Percentiles rank a stretch among this genome's conserved stretches.
These are phyloP conservation scores for Steinernema carpocapsae DNA, from an alignment of 2,888 invertebrate species.

Conservation along the genomic window DNA sequence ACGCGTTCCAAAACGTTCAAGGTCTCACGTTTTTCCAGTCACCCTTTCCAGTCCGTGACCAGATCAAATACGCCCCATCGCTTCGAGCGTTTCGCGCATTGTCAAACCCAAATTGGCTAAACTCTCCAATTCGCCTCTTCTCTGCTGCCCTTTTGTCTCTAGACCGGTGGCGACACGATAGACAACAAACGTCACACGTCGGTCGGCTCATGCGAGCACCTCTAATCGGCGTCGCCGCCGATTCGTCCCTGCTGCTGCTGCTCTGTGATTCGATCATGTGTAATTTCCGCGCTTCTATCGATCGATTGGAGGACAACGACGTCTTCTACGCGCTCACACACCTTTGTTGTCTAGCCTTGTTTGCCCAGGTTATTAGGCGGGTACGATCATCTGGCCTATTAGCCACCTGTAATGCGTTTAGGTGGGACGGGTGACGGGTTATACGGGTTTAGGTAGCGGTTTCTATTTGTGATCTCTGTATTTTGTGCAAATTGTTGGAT, in stretches of 20 bases:
- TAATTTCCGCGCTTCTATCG: conserved; percentile 17
- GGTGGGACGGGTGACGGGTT: not conserved
- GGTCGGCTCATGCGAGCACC: not conserved
- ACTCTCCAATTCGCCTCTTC: too few relatives aligned
- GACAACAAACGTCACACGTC: not conserved
- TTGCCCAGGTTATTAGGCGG: conserved; percentile 16
- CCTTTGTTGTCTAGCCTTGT: conserved; percentile 4
- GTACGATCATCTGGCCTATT: conserved; percentile 10
- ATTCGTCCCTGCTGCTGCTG: not conserved
- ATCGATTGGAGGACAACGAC: conserved; percentile 5
- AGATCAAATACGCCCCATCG: too few relatives aligned
- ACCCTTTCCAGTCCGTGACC: too few relatives aligned
- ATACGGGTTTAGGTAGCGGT: too few relatives aligned
- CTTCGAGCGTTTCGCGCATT: not conserved
- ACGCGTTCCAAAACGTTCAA: not conserved
- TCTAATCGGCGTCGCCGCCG: not conserved
- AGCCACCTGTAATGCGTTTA: not conserved
- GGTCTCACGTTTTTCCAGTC: too few relatives aligned
- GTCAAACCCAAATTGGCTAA: not conserved
- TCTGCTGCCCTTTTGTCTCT: conserved; percentile 19
- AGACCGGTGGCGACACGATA: not conserved
- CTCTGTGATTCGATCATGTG: conserved; percentile 22
- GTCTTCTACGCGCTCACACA: not conserved
- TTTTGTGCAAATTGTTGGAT: too few relatives aligned
- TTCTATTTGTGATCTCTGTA: too few relatives aligned